A percentile compares a stretch with the other conserved stretches of the same genome.
Evolutionary conservation across 2,797 vertebrate genomes (phyloP).

Genomic region (Cossypha heuglini): DNA sequence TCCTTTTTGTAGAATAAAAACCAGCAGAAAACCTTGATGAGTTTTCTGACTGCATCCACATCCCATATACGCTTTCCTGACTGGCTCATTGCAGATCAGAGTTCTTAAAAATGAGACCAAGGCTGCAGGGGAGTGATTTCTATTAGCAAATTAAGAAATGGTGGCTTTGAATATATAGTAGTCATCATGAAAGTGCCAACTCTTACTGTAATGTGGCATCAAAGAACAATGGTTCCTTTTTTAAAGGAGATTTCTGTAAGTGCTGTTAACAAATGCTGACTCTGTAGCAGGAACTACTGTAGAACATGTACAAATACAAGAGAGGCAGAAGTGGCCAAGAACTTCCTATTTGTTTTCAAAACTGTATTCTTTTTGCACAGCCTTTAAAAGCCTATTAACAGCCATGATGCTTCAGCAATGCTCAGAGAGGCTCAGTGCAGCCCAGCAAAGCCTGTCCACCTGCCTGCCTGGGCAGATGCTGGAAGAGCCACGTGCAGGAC

Average conservation of each 20-base stretch:
- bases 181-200: background rate
- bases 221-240: background rate
- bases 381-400: background rate
- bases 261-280: background rate
- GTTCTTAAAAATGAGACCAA: background rate
- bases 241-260: background rate
- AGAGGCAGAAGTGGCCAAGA: background rate
- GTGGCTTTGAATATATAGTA: background rate
- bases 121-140: background rate
- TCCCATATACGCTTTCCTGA: rapidly evolving
- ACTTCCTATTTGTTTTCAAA: background rate
- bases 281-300: background rate
- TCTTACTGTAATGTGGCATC: background rate
- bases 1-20: background rate
- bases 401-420: rapidly evolving
- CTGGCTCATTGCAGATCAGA: background rate
- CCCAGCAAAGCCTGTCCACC: background rate
- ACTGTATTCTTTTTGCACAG: background rate
- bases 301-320: background rate
- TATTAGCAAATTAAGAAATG: slow-evolving; percentile 35
- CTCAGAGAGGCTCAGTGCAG: background rate
- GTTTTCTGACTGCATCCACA: background rate
- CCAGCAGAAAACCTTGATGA: background rate
- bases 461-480: background rate
- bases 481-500: background rate